Evolutionary conservation across 2,888 invertebrate genomes (phyloP), one percentile per base, ranked within the genome.

Genomic region (Timema cristinae): DNA sequence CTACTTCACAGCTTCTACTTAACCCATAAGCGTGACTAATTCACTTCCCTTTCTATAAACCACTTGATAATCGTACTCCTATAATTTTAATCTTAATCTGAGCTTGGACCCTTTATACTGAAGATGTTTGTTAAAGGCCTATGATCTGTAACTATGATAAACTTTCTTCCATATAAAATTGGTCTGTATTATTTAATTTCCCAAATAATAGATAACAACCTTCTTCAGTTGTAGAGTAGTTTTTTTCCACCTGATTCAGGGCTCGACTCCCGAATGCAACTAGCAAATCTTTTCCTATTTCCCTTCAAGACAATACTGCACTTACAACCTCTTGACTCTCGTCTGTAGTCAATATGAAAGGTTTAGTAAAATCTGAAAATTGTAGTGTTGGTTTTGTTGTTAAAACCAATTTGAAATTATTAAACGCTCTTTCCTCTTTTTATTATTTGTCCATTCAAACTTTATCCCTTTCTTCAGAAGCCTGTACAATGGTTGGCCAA

Each of bases 191-290:
- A 70, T n/a, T 80, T 78, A 0, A 75, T 73, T 9, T 75, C 76
- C 79, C 79, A 81, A 6, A 82, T 76, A 9, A 83, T 80, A 0
- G 80, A 79, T 68, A 82, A 69, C 4, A 81, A 71, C 77, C 82
- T 81, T 66, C 77, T 77, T 83, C 81, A 1, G 76, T 81, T 0
- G 80, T 80, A 4, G 76, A 75, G 72, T 82, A 82, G 67, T 81
- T 82, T 7, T 50, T 52, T 77, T 81, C 80, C 0, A 78, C 76
- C 72, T 77, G 75, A 71, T 78, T 81, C 15, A 80, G 71, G 0
- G 79, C 79, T 73, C 81, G 69, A 49, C 77, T 77, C 6, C 79
- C 79, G 72, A 79, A 82, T 13, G 81, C 80, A 4, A 82, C 77
- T 1, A 80, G 81, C 16, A 78, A 71, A 71, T 81, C 79, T 66